Evolutionary conservation across 2,888 invertebrate species (phyloP).

Genomic region (Prenolepis imparis): DNA sequence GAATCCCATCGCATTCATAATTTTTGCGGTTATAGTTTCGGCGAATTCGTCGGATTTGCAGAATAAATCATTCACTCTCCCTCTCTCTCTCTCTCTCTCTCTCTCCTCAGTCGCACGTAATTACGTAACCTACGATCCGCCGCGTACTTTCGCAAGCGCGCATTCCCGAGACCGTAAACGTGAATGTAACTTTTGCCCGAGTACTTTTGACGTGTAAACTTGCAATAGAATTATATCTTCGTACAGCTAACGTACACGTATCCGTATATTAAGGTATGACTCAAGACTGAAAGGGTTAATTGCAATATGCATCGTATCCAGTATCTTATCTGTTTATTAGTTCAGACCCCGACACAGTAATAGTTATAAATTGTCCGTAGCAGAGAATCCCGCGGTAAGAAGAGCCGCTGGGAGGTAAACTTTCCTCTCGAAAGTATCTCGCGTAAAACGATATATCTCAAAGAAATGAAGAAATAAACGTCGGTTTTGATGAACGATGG

Average conservation of each 20-base stretch:
- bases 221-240: slow-evolving; percentile 39
- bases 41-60: neutral
- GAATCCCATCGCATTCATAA: neutral
- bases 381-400: neutral
- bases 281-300: slow-evolving; percentile 41
- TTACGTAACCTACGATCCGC: slow-evolving; percentile 12
- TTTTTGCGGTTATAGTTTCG: slow-evolving; percentile 9
- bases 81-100: neutral
- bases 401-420: neutral
- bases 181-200: slow-evolving; percentile 20
- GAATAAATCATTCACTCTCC: slow-evolving; percentile 23
- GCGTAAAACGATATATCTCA: slow-evolving; percentile 10
- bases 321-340: slow-evolving; percentile 27
- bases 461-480: slow-evolving; percentile 31
- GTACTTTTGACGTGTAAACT: slow-evolving; percentile 28
- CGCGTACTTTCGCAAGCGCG: slow-evolving; percentile 18
- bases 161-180: slow-evolving; percentile 14
- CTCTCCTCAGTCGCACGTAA: neutral
- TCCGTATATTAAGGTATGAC: slow-evolving; percentile 27
- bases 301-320: slow-evolving; percentile 6
- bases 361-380: slow-evolving; percentile 20
- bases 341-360: neutral
- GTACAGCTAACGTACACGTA: neutral
- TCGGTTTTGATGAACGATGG: slow-evolving; percentile 43
- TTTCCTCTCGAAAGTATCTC: slow-evolving; percentile 22